Conservation (phyloP, 1,140 invertebrate species). For the Drosophila santomea region DNA sequence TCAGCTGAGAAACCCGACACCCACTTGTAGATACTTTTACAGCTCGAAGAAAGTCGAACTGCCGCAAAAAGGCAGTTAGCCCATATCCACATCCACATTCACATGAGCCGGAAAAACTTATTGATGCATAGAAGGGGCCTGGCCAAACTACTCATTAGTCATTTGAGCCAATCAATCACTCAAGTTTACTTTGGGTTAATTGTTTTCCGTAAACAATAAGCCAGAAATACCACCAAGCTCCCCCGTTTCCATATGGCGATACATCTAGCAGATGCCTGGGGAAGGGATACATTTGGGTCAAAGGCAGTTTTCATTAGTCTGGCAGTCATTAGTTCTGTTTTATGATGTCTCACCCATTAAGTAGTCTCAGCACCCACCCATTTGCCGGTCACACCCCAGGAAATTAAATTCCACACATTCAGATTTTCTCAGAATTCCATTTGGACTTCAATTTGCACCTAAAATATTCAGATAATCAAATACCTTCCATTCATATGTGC, state of each 20-base stretch:
- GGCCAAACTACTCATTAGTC: constrained; percentile 53
- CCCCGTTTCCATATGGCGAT: constrained; percentile 24
- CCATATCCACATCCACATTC: not conserved
- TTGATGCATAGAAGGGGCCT: not conserved
- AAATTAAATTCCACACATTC: constrained; percentile 3
- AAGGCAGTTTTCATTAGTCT: constrained; percentile 69
- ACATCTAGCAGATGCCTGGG: constrained; percentile 20
- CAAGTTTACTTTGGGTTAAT: constrained; percentile 56
- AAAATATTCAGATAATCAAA: constrained; percentile 5
- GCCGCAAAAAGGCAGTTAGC: constrained; percentile 8
- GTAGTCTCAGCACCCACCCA: constrained; percentile 36
- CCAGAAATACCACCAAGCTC: constrained; percentile 31
- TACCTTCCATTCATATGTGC: not conserved
- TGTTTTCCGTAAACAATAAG: constrained; percentile 57
- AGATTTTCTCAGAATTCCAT: constrained; percentile 16
- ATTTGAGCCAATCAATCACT: constrained; percentile 61
- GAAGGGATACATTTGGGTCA: constrained; percentile 26
- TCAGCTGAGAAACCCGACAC: constrained; percentile 28
- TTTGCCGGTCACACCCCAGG: not conserved
- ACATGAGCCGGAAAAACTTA: constrained; percentile 28
- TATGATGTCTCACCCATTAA: constrained; percentile 58
- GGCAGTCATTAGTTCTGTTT: constrained; percentile 67
- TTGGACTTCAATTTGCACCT: constrained; percentile 6
- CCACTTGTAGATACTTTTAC: constrained; percentile 28
- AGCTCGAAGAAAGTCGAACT: constrained; percentile 3